phyloP scores from a whole-genome alignment of 1,140 invertebrate genomes.

The Pseudomyrmex concolor region DNA sequence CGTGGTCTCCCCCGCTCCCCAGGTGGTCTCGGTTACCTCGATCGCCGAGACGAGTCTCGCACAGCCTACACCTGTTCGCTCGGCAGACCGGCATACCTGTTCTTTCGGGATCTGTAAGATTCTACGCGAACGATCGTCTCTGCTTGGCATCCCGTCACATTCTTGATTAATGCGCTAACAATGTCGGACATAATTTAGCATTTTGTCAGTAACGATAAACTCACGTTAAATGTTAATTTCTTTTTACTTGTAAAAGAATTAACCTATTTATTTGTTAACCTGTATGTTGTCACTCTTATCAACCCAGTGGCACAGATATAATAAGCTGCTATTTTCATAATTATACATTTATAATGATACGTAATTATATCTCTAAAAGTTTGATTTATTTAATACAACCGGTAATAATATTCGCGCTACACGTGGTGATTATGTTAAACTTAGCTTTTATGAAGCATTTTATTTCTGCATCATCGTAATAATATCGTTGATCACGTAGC shows the following conservation, averaged over 20 bases:
- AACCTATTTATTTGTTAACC: constrained; percentile 9
- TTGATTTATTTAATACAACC: not conserved
- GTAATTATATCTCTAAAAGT: not conserved
- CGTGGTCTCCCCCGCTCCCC: not conserved
- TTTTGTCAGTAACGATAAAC: constrained; percentile 4
- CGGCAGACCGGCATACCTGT: constrained; percentile 8
- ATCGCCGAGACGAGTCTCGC: constrained; percentile 6
- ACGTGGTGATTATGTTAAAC: not conserved
- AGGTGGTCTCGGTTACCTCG: not conserved
- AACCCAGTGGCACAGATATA: no score
- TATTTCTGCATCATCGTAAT: not conserved
- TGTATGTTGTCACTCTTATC: not conserved
- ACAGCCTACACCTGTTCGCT: not conserved
- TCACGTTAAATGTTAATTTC: not conserved
- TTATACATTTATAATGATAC: not conserved
- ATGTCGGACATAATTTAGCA: not conserved
- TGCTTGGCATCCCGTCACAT: not conserved
- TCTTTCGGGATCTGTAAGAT: constrained; percentile 20
- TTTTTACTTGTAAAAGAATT: not conserved
- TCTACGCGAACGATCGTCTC: constrained; percentile 12
- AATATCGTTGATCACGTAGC: not conserved
- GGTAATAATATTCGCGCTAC: not conserved
- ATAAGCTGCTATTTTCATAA: not conserved
- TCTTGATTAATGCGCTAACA: not conserved
- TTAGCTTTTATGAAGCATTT: not conserved